A percentile compares a stretch with the other conserved stretches of the same genome.
phyloP scores from a whole-genome alignment of 2,888 invertebrate genomes.

The Subacronicta megacephala region DNA sequence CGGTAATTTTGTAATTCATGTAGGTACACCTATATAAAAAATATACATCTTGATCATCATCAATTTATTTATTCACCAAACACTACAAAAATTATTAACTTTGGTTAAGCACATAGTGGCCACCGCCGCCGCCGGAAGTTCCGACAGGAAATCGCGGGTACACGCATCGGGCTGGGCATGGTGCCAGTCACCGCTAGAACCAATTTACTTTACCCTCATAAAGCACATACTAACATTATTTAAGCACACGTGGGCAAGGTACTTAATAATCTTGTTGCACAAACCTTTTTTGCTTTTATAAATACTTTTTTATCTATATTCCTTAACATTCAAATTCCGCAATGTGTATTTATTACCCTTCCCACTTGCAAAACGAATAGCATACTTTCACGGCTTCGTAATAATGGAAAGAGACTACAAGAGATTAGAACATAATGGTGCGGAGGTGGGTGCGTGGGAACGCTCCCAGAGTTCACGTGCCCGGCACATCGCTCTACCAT shows the following conservation, averaged over 20 bases:
- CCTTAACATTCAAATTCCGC: slow-evolving; percentile 59
- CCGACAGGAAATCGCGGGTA: slow-evolving; percentile 65
- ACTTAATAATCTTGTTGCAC: slow-evolving; percentile 3
- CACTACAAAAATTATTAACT: slow-evolving; percentile 28
- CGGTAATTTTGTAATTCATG: too few relatives aligned
- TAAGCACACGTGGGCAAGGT: slow-evolving; percentile 20
- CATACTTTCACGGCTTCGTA: slow-evolving; percentile 87
- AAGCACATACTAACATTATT: slow-evolving; percentile 31
- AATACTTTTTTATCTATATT: slow-evolving; percentile 5
- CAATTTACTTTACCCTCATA: slow-evolving; percentile 46
- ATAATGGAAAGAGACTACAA: slow-evolving; percentile 87
- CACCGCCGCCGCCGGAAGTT: slow-evolving; percentile 65
- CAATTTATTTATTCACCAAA: slow-evolving; percentile 30
- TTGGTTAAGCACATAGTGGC: slow-evolving; percentile 20
- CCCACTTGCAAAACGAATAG: slow-evolving; percentile 80
- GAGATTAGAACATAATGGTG: slow-evolving; percentile 89
- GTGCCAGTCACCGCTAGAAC: slow-evolving; percentile 62
- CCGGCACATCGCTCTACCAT: slow-evolving; percentile 79
- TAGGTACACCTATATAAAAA: too few relatives aligned
- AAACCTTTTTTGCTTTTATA: slow-evolving; percentile 11
- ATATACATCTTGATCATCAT: not conserved
- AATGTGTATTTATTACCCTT: slow-evolving; percentile 68
- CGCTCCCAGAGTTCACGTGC: slow-evolving; percentile 88
- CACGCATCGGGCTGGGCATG: slow-evolving; percentile 50
- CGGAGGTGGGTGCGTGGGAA: slow-evolving; percentile 89